Evolutionary conservation across 2,113 vertebrate species (phyloP).

Genomic region (Sylvilagus bachmani): DNA sequence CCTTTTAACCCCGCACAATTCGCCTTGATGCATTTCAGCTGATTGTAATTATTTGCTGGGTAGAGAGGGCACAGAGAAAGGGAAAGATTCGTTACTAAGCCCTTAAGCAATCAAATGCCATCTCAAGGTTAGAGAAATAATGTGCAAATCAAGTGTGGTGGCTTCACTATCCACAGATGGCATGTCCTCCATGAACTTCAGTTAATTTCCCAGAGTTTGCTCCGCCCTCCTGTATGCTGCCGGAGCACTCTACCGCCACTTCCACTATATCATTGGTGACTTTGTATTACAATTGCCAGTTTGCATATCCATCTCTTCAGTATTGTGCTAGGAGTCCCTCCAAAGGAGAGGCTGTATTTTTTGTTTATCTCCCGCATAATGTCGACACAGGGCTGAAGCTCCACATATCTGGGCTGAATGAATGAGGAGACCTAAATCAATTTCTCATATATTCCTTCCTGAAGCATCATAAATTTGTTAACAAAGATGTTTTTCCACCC

Average conservation of each 20-base stretch:
- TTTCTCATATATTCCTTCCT: constrained; percentile 58
- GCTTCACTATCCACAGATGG: background rate
- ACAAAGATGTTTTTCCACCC: background rate
- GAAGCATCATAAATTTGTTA: constrained; percentile 48
- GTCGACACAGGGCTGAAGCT: background rate
- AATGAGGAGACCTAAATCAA: constrained; percentile 59
- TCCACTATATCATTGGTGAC: background rate
- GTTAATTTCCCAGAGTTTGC: background rate
- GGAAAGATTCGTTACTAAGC: background rate
- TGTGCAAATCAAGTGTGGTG: background rate
- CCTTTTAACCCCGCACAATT: constrained; percentile 15
- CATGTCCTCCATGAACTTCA: background rate
- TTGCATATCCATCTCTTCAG: constrained; percentile 29
- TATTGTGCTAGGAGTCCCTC: background rate
- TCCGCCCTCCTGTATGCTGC: background rate
- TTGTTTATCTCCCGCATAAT: constrained; percentile 27
- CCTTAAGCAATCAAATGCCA: constrained; percentile 38
- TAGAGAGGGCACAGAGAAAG: background rate
- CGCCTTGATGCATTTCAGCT: constrained; percentile 22
- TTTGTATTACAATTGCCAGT: background rate
- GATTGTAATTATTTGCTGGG: background rate
- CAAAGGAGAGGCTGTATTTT: constrained; percentile 3
- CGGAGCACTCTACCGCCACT: background rate
- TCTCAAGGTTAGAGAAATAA: constrained; percentile 53
- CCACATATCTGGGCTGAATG: background rate